Evolutionary conservation across 1,140 invertebrate species (phyloP), one percentile per base, ranked within the genome.

Genomic region (Heliconius hewitsoni): DNA sequence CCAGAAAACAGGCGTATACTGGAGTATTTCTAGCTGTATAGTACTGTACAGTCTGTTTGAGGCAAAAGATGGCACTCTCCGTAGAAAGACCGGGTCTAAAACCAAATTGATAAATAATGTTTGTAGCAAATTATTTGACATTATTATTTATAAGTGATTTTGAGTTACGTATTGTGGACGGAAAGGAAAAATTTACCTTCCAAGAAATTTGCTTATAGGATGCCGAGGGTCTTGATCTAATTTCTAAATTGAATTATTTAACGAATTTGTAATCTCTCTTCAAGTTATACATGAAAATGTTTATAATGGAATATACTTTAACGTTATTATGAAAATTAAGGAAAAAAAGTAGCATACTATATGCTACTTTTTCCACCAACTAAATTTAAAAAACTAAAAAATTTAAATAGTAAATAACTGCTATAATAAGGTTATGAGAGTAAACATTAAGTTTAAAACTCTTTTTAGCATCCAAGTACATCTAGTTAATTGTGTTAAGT

Each of bases 201-300:
- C n/a, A 27, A 66, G 60, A 66, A 66, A 30, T 66, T 66, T 30
- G 27, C 27, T 30, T 30, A 66, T 66, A 66, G 60, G 23, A 66
- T 27, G 60, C 60, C 60, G 60, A 66, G 27, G 60, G 27, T 66
- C 60, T 66, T 66, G 27, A 66, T 66, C 60, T 66, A 66, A 66
- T 66, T 66, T 30, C 60, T 66, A 66, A 66, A 66, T 66, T 30
- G 60, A 66, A 66, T 66, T 30, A 66, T 66, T 66, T 66, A 30
- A 30, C 60, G 60, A 66, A 30, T 66, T 66, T 66, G 60, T 66
- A 66, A 66, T 66, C 60, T 66, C 60, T 66, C 60, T 66, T 66
- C n/a, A 66, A 66, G 11, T 16, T 66, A 30, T 66, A 60, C 27
- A 66, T 66, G 27, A 30, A 30, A 66, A 66, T 23, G 30, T 66